Base-by-base conservation (phyloP, 2,888 invertebrate species). In the Myathropa florea region DNA sequence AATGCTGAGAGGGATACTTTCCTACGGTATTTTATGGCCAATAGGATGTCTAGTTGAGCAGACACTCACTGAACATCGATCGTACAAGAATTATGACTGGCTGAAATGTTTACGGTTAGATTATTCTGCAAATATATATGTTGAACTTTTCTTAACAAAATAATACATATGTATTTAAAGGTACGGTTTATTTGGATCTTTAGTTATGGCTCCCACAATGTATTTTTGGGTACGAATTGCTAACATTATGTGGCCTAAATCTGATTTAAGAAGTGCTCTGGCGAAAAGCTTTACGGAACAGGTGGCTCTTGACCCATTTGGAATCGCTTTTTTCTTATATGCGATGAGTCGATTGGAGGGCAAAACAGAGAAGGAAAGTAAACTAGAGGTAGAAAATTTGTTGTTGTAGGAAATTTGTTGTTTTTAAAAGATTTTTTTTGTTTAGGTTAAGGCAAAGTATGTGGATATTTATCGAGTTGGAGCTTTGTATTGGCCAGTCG, bases 181-280 rank as follows among this genome's bases (percentile, higher is more conserved):
- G 88, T 95, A 94, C 89, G 93, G 94, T 89, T 88, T 95, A 46
- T 95, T 94, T 89, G 95, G 95, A 26, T 93, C 94, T 10, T 92
- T 94, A 59, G 94, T 94, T 89, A 94, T 94, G 18, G 95, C 95
- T 4, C 95, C 95, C 2, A 94, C 94, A 1, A 90, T 95, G 0
- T 95, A 94, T 89, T 92, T 93, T 18, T 95, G 95, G 95, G 92
- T 95, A 61, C 93, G 93, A 89, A 90, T 95, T 63, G 94, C 95
- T 14, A 93, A 94, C 33, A 91, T 91, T 9, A 88, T 89, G 88
- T 90, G 90, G 90, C 89, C 90, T 6, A 72, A 70, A 68, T 75
- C 85, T 30, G 88, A 88, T 70, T 78, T 90, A 3, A 87, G 73
- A 64, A 88, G 89, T n/a, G 89, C 90, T 9, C n/a, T 90, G 18